A percentile compares a stretch with the other conserved stretches of the same genome.
These are phyloP conservation scores for Tangara arthus DNA, from an alignment of 2,797 vertebrate genomes.

Conservation along the genomic window DNA sequence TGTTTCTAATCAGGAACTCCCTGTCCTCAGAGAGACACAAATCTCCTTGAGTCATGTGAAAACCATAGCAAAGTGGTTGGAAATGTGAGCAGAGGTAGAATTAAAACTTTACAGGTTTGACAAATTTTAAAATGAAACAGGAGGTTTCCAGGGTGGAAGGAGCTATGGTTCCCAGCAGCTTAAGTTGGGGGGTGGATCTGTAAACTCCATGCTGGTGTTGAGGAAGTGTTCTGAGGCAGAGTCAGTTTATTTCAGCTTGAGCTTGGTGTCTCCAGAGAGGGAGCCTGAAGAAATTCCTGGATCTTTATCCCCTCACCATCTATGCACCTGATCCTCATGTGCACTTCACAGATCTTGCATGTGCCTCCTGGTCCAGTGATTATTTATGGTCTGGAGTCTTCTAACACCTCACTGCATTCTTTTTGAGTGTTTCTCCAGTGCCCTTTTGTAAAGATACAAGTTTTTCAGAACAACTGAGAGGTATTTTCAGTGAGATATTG, in stretches of 20 bases:
- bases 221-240: not conserved
- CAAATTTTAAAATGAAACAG: not conserved
- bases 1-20: not conserved
- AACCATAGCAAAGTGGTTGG: rapidly evolving
- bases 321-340: not conserved
- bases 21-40: not conserved
- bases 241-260: not conserved
- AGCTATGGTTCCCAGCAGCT: not conserved
- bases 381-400: not conserved
- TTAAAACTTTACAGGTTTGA: not conserved
- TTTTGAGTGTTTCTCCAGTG: not conserved
- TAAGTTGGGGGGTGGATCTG: rapidly evolving
- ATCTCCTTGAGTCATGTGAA: not conserved
- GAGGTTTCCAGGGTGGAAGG: not conserved
- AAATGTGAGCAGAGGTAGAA: not conserved
- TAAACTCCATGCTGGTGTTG: too few relatives aligned
- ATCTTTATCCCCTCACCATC: not conserved
- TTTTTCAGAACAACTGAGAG: not conserved
- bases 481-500: not conserved
- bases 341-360: rapidly evolving
- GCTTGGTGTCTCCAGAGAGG: not conserved
- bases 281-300: not conserved
- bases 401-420: not conserved
- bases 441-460: not conserved
- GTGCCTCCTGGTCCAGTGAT: not conserved